A percentile compares a stretch with the other conserved stretches of the same genome.
Conservation (phyloP, 2,113 vertebrate species). For the Corydoras sp. region DNA sequence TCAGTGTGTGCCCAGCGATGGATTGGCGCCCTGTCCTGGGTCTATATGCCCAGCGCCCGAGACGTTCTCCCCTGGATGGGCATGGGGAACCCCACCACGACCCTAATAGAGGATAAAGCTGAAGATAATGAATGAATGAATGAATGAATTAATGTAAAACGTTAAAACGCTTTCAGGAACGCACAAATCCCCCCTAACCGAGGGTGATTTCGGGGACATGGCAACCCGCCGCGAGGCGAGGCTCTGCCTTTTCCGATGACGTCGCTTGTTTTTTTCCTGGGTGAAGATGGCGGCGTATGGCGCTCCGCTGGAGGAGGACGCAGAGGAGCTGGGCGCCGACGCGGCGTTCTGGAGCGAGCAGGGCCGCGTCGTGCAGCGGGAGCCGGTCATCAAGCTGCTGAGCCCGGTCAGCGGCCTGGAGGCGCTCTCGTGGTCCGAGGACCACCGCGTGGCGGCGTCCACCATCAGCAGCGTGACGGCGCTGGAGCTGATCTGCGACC, state of each 20-base stretch:
- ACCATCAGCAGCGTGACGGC: constrained; percentile 75
- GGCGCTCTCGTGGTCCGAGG: constrained; percentile 85
- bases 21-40: too few relatives aligned
- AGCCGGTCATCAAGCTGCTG: constrained; percentile 75
- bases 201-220: constrained; percentile 18
- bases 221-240: constrained; percentile 30
- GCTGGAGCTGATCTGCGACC: constrained; percentile 83
- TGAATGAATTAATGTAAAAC: too few relatives aligned
- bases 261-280: constrained; percentile 52
- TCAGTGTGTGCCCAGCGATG: too few relatives aligned
- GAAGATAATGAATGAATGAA: too few relatives aligned
- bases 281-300: constrained; percentile 63
- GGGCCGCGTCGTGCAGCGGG: constrained; percentile 65
- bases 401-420: constrained; percentile 79
- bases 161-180: too few relatives aligned
- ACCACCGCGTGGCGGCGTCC: constrained; percentile 83
- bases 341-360: constrained; percentile 15
- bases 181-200: too few relatives aligned
- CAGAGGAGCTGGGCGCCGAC: constrained; percentile 44
- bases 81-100: too few relatives aligned
- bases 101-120: too few relatives aligned
- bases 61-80: too few relatives aligned
- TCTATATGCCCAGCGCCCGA: too few relatives aligned
- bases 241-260: constrained; percentile 35
- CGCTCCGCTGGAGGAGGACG: neutral